Evolutionary conservation across 1,140 invertebrate species (phyloP), one percentile per base, ranked within the genome.

Genomic region (Aphaenogaster ashmeadi): DNA sequence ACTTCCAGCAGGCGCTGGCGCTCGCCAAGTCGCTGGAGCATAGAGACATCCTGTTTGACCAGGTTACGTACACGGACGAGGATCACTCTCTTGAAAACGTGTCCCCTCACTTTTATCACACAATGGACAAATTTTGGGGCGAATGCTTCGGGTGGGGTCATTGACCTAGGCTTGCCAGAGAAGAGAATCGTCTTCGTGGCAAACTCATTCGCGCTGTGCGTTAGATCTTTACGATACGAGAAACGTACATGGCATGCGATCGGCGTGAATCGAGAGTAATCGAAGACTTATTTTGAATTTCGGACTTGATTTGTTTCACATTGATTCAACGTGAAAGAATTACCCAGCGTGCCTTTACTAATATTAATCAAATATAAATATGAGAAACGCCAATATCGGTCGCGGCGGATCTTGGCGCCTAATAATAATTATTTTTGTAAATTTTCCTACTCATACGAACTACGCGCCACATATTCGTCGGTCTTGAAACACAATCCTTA

Each of bases 1-100:
- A 97, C 91, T 97, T 97, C 93, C 97, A 97, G 90, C 96, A 97
- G 84, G 96, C 97, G 1, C 97, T 97, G 95, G 96, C 96, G 79
- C 92, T 97, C 9, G 96, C 96, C 18, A 96, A 96, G 91, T 95
- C 96, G 36, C 93, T 97, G n/a, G 96, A 96, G 54, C 92, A 95
- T 36, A 94, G 94, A n/a, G 96, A 97, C 87, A 96, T 97, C 74
- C 92, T 96, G 36, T 97, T 97, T 93, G 94, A 96, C 87, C 95
- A 96, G 83, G 89, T 97, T 95, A 96, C 96, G 75, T 97, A 97
- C 91, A 96, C 97, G 3, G 97, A 97, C 92, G 96, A 97, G 89
- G 95, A 96, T 74, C 97, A 97, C 89, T 91, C 91, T 33, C 92
- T 97, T 2, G 86, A 87, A 3, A 94, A 95, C 3, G 96, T 97